These are phyloP conservation scores for Notarius lentiginosus DNA, from an alignment of 2,113 vertebrate genomes.

Conservation along the genomic window DNA sequence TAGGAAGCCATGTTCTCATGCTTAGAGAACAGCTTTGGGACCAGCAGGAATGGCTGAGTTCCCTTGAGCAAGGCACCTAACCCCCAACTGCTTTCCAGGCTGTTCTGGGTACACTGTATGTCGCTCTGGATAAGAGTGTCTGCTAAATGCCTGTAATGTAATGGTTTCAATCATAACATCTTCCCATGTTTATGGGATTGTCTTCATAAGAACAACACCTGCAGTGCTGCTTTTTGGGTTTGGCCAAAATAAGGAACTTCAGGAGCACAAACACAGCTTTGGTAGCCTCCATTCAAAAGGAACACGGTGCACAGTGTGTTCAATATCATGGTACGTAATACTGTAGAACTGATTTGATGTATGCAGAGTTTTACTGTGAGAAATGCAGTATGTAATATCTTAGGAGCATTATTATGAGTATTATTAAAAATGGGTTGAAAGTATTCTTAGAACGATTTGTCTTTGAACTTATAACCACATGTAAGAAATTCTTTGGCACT, in stretches of 20 bases:
- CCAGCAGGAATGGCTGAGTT: too few relatives aligned
- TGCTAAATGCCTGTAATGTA: too few relatives aligned
- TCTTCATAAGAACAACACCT: not conserved
- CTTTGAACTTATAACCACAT: constrained; percentile 4
- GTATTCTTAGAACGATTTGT: not conserved
- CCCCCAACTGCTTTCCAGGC: too few relatives aligned
- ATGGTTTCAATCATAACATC: not conserved
- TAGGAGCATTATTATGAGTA: not conserved
- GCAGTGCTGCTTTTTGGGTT: not conserved
- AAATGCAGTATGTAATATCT: not conserved
- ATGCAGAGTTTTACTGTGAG: not conserved
- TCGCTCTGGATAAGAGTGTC: too few relatives aligned
- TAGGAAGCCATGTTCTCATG: too few relatives aligned
- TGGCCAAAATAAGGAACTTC: not conserved
- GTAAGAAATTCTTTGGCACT: not conserved
- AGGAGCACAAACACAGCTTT: not conserved
- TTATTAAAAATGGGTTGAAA: not conserved
- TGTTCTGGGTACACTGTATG: too few relatives aligned
- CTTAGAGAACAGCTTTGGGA: too few relatives aligned
- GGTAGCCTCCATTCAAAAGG: not conserved
- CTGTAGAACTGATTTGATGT: not conserved
- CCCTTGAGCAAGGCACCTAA: too few relatives aligned
- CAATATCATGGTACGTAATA: not conserved
- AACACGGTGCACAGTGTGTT: not conserved
- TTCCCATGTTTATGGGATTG: not conserved